Percentiles rank a stretch among this genome's conserved stretches.
phyloP scores from a whole-genome alignment of 1,140 invertebrate genomes.

The Pseudomyrmex concolor region DNA sequence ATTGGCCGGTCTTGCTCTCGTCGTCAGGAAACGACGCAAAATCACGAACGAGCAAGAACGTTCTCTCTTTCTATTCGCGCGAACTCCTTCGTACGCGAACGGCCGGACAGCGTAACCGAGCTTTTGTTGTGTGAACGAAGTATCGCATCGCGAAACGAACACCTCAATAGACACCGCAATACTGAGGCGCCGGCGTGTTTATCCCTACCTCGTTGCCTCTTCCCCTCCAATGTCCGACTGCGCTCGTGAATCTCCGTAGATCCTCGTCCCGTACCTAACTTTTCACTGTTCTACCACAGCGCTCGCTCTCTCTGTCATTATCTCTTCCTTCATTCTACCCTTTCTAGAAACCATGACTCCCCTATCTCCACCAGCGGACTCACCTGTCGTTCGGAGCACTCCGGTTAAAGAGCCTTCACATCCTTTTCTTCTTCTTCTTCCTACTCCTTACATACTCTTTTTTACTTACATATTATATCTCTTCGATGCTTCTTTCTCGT shows the following conservation, averaged over 20 bases:
- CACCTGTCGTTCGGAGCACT: slow-evolving; percentile 44
- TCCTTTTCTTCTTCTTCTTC: slow-evolving; percentile 23
- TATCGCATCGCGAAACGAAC: slow-evolving; percentile 37
- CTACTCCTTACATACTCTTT: background rate
- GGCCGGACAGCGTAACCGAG: background rate
- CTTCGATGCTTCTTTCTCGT: slow-evolving; percentile 51
- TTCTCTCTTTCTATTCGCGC: background rate
- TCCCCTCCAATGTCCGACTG: slow-evolving; percentile 21
- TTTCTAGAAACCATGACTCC: slow-evolving; percentile 6
- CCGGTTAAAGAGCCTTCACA: slow-evolving; percentile 45
- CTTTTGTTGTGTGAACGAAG: slow-evolving; percentile 44
- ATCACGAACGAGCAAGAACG: background rate
- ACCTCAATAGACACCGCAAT: slow-evolving; percentile 72
- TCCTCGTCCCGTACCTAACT: slow-evolving; percentile 29
- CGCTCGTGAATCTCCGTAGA: slow-evolving; percentile 35
- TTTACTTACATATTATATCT: slow-evolving; percentile 31
- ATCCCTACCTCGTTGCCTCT: slow-evolving; percentile 24
- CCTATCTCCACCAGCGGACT: slow-evolving; percentile 14
- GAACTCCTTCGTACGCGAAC: background rate
- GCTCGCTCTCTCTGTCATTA: background rate
- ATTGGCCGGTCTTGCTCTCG: slow-evolving; percentile 18
- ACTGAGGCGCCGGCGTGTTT: slow-evolving; percentile 84
- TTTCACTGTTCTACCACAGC: background rate
- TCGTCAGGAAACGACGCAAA: slow-evolving; percentile 38
- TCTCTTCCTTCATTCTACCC: background rate